These are phyloP conservation scores for Agapostemon virescens DNA, from an alignment of 2,888 invertebrate genomes.

Conservation along the genomic window DNA sequence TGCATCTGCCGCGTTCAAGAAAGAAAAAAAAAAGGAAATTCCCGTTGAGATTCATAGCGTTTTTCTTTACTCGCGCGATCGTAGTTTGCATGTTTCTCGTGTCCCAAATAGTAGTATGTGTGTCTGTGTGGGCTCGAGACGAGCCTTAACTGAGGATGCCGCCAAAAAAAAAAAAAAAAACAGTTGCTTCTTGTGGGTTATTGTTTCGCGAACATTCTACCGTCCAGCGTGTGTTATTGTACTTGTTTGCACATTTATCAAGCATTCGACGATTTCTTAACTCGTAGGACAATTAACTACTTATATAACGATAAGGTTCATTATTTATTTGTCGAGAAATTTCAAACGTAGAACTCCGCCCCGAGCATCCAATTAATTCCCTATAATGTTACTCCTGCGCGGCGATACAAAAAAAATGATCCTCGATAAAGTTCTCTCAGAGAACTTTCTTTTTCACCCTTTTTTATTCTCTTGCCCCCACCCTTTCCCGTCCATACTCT, in stretches of 20 bases:
- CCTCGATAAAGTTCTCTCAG: constrained; percentile 53
- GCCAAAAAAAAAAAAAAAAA: constrained; percentile 18
- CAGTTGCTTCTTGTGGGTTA: constrained; percentile 5
- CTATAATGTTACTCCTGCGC: constrained; percentile 52
- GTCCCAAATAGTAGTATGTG: constrained; percentile 13
- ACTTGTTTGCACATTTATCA: constrained; percentile 50
- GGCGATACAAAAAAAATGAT: constrained; percentile 56
- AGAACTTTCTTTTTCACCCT: constrained; percentile 43
- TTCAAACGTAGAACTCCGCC: constrained; percentile 59
- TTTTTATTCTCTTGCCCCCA: constrained; percentile 1
- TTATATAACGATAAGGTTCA: constrained; percentile 63
- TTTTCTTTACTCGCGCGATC: constrained; percentile 37
- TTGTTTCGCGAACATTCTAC: constrained; percentile 38
- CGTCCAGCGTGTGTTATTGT: constrained; percentile 42
- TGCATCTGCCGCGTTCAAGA: constrained; percentile 27
- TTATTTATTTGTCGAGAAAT: constrained; percentile 58
- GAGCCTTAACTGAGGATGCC: constrained; percentile 37
- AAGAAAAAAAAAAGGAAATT: constrained; percentile 40
- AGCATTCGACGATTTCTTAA: constrained; percentile 62
- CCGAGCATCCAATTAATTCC: constrained; percentile 44
- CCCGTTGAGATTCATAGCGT: constrained; percentile 50
- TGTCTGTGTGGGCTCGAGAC: constrained; percentile 4
- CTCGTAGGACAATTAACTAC: constrained; percentile 62
- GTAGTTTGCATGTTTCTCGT: constrained; percentile 44
- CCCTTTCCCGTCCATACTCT: not conserved